A percentile compares a stretch with the other conserved stretches of the same genome.
Conservation (phyloP, 1,140 invertebrate species). For the Penaeus vannamei region DNA sequence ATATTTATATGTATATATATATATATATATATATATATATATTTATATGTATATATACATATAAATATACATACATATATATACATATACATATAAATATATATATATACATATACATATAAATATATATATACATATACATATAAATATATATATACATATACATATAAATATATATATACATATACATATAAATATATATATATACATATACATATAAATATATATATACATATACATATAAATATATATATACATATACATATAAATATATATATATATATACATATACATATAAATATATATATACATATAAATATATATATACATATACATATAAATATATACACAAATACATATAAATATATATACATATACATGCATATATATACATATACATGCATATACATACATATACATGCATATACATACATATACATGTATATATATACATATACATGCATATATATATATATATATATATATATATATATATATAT, state of each 20-base stretch:
- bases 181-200: background rate
- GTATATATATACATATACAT: constrained; percentile 16
- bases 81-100: background rate
- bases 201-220: background rate
- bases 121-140: constrained; percentile 9
- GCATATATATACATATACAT: constrained; percentile 16
- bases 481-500: too few species aligned
- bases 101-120: background rate
- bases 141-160: constrained; percentile 9
- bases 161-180: constrained; percentile 9
- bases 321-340: too few species aligned
- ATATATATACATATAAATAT: too few species aligned
- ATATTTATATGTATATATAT: too few species aligned
- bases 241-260: constrained; percentile 4
- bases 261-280: too few species aligned
- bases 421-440: constrained; percentile 14
- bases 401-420: constrained; percentile 16
- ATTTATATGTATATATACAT: too few species aligned
- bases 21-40: too few species aligned
- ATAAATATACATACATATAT: too few species aligned
- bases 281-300: too few species aligned
- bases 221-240: background rate
- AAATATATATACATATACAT: background rate
- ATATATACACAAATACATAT: too few species aligned
- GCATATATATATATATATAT: background rate